A percentile compares a stretch with the other conserved stretches of the same genome.
These are phyloP conservation scores for Oreochromis tanganicae DNA, from an alignment of 2,113 vertebrate genomes.

Conservation along the genomic window DNA sequence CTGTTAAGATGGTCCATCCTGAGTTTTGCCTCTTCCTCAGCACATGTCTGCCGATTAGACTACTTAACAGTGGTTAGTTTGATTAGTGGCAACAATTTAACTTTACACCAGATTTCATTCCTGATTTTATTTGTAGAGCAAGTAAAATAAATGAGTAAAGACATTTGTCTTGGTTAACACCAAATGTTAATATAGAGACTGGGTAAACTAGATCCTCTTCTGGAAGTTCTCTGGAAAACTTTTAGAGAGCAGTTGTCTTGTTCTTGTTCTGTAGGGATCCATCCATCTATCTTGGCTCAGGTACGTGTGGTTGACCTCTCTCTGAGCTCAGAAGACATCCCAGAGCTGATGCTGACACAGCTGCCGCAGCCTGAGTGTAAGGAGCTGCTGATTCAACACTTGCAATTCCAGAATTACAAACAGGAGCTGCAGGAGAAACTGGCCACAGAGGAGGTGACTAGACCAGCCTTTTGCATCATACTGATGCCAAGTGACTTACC, in stretches of 20 bases:
- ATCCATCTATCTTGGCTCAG: slow-evolving; percentile 64
- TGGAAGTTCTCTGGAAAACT: background rate
- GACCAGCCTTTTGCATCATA: background rate
- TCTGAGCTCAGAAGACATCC: slow-evolving; percentile 65
- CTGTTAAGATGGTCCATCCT: slow-evolving; percentile 12
- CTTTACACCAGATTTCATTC: background rate
- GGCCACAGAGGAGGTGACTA: slow-evolving; percentile 58
- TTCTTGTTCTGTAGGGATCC: slow-evolving; percentile 64
- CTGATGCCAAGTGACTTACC: fast-evolving
- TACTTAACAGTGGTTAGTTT: slow-evolving; percentile 69
- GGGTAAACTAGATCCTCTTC: background rate
- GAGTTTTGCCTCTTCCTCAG: slow-evolving; percentile 75
- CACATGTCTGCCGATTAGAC: slow-evolving; percentile 65
- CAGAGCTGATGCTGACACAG: slow-evolving; percentile 74
- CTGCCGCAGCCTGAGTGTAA: slow-evolving; percentile 61
- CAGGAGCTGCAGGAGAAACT: slow-evolving; percentile 58
- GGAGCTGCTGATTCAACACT: slow-evolving; percentile 56
- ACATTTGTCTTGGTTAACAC: background rate
- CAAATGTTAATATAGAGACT: background rate
- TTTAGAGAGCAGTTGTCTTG: background rate
- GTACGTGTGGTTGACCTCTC: slow-evolving; percentile 76
- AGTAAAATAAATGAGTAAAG: background rate
- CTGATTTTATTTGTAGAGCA: background rate
- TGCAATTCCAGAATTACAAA: slow-evolving; percentile 49
- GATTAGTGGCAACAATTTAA: background rate